Base-by-base conservation (phyloP, 2,888 invertebrate genomes). In the Pelosia muscerda region DNA sequence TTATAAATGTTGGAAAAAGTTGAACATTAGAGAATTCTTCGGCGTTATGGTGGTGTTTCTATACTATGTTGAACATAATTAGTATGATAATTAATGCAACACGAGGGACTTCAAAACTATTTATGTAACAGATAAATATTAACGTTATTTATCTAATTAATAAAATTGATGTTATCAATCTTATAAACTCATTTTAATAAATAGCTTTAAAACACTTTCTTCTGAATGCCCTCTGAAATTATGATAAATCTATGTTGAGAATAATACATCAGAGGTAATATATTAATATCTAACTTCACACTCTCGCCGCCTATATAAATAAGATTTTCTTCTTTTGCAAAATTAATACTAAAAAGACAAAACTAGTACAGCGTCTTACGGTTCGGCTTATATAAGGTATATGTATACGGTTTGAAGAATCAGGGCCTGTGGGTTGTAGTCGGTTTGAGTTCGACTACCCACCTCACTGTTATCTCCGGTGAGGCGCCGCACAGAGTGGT, bases 61-160 rank as follows among this genome's bases (percentile, higher is more conserved):
- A 49, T 49, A 49, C 42, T 57, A 49, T 31, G 38, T 62, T 66
- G 49, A 28, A 10, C 25, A 57, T 53, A 26, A 63, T 63, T 62
- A 63, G 38, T 58, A 67, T 67, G 58, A 0, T 49, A 66, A 61
- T 57, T 15, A 13, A 22, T 57, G 11, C 53, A 19, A 55, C 25
- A 42, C 25, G 26, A 42, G 42, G 11, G 26, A 49, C 4, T n/a
- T 13, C 25, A 9, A 56, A 25, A 49, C 49, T 31, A 67, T 68
- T 68, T 68, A 74, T 68, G 59, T 68, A 64, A 68, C 62, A 62
- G 28, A 31, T 68, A 58, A 62, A 70, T 73, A 60, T 70, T 62
- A 22, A 64, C n/a, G 19, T 56, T 49, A 56, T 56, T 62, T n/a
- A 56, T 56, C 56, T n/a, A 49, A 74, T 60, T 54, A 63, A 56